These are phyloP conservation scores for Trichoplusia ni DNA, from an alignment of 1,140 invertebrate species.

Conservation along the genomic window DNA sequence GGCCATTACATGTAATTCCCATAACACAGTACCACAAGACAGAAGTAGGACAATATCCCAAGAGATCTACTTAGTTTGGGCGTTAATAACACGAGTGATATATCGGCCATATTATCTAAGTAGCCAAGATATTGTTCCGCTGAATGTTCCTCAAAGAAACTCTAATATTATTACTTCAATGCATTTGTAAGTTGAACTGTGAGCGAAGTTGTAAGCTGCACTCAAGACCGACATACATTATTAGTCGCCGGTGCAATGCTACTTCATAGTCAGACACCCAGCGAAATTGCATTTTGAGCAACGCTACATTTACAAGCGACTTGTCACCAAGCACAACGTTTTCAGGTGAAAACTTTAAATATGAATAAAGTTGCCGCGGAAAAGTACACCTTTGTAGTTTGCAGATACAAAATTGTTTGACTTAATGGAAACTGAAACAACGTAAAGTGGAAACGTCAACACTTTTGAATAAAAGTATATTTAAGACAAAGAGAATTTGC, in stretches of 20 bases:
- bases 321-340: slow-evolving; percentile 2
- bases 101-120: too few relatives aligned
- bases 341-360: slow-evolving; percentile 10
- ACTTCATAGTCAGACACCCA: neutral
- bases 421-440: too few relatives aligned
- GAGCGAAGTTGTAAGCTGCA: slow-evolving; percentile 3
- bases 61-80: neutral
- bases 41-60: neutral
- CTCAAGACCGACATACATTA: slow-evolving; percentile 12
- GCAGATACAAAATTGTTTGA: neutral
- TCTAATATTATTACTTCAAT: neutral
- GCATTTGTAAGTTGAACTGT: neutral
- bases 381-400: neutral
- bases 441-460: too few relatives aligned
- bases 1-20: neutral
- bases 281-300: slow-evolving; percentile 17
- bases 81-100: neutral
- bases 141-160: too few relatives aligned
- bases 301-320: slow-evolving; percentile 7
- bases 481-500: too few relatives aligned
- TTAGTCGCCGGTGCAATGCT: slow-evolving; percentile 9
- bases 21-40: neutral
- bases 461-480: too few relatives aligned
- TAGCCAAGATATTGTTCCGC: too few relatives aligned
- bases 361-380: slow-evolving; percentile 8